Base-by-base conservation (phyloP, 2,113 vertebrate genomes). In the Cyanocitta stelleri region DNA sequence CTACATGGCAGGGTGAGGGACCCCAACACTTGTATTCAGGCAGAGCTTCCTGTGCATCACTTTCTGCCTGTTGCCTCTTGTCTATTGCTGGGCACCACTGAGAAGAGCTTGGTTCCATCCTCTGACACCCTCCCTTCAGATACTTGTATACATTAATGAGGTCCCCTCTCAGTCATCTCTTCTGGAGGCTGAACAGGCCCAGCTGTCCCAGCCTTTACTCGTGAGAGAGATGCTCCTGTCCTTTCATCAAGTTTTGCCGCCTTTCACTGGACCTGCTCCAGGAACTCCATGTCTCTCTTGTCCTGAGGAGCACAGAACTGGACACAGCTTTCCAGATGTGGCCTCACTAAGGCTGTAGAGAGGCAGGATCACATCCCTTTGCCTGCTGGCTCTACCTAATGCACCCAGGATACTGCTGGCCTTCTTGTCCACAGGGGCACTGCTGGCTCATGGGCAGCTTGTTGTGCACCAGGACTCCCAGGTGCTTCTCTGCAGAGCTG, bases 221-320 rank as follows among this genome's bases (percentile, higher is more conserved):
- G 11, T 15, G n/a, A 55, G 19, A 63, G 49, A 56, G 30, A n/a
- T 30, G 30, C 20, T 79, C 20, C 48, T 7, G 41, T 24, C 32
- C 51, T 10, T 58, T 66, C 27, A 29, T 49, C 10, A 39, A 24
- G 23, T 59, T 58, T 43, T 67, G 32, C 44, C 37, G 37, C 44
- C 21, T 43, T 82, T 39, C 2, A 0, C 23, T 75, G 39, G 24
- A 30, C 29, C 11, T 0, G 1, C 9, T n/a, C 19, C 33, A 67
- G 29, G 6, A 37, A 7, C 30, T 67, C 8, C 1, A 0, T 29
- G 52, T 29, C 27, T 52, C 19, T 59, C 23, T 19, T 20, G 16
- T 20, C 6, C 46, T 39, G 24, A 82, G 39, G 29, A 61, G 16
- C 9, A 20, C 23, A 62, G 39, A 75, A 48, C 17, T 35, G 39